phyloP scores from a whole-genome alignment of 64 coral and sea anemone species.

The Montipora efflorescens region DNA sequence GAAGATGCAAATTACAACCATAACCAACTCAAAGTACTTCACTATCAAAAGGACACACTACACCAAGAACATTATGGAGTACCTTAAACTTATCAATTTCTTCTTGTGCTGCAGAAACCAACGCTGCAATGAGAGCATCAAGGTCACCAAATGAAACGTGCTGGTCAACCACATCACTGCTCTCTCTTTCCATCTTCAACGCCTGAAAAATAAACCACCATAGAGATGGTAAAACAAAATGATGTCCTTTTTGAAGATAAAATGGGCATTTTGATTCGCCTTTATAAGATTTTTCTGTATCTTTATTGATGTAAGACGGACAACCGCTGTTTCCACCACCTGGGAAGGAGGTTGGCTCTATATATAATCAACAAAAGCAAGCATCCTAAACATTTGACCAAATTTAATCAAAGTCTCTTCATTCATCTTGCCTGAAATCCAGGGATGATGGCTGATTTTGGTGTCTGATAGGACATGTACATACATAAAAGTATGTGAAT shows the following conservation, averaged over 20 bases:
- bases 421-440: no score
- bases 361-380: no score
- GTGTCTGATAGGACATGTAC: background rate
- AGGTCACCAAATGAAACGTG: background rate
- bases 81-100: conserved; percentile 35
- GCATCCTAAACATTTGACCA: no score
- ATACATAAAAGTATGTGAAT: background rate
- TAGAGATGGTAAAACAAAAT: background rate
- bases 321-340: no score
- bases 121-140: conserved; percentile 3
- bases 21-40: background rate
- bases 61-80: background rate
- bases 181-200: background rate
- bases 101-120: conserved; percentile 21
- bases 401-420: no score
- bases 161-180: background rate
- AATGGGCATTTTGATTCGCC: no score
- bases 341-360: no score
- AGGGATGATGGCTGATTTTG: no score
- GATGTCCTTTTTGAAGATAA: no score
- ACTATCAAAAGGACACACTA: background rate
- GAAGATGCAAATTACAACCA: background rate
- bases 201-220: background rate
- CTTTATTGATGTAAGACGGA: no score
- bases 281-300: no score